Conservation (phyloP, 2,797 vertebrate species). For the Rhynchonycteris naso region DNA sequence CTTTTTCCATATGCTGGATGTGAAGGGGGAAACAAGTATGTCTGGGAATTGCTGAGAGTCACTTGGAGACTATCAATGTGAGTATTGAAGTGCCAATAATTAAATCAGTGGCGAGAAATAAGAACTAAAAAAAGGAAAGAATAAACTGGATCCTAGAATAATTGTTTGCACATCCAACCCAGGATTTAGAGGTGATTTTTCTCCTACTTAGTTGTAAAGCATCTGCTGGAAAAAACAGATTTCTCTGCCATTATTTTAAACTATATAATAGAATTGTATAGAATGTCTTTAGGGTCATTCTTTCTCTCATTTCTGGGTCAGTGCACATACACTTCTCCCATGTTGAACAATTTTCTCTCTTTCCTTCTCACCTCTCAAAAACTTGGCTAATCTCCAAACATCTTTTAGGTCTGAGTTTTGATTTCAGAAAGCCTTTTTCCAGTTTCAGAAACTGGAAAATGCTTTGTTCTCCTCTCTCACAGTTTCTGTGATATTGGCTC, state of each 20-base stretch:
- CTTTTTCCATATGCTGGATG: not conserved
- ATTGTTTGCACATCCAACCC: not conserved
- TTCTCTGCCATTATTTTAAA: not conserved
- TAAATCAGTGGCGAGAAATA: not conserved
- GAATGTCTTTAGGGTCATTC: not conserved
- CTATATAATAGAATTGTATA: not conserved
- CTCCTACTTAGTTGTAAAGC: not conserved
- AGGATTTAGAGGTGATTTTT: conserved; percentile 25
- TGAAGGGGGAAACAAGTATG: not conserved
- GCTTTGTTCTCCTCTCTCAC: not conserved
- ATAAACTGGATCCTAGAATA: not conserved
- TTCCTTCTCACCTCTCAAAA: not conserved
- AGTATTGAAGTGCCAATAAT: not conserved
- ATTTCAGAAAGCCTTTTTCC: not conserved
- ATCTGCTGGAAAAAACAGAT: not conserved
- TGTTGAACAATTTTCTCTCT: not conserved
- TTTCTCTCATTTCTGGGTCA: not conserved
- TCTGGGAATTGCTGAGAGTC: not conserved
- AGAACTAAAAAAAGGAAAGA: not conserved
- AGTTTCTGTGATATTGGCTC: not conserved
- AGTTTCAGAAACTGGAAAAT: not conserved
- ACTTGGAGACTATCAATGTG: not conserved
- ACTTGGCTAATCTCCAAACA: not conserved
- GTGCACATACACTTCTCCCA: not conserved
- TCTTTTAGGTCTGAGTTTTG: not conserved